phyloP scores from a whole-genome alignment of 2,888 invertebrate genomes.

The Malacosoma neustria region DNA sequence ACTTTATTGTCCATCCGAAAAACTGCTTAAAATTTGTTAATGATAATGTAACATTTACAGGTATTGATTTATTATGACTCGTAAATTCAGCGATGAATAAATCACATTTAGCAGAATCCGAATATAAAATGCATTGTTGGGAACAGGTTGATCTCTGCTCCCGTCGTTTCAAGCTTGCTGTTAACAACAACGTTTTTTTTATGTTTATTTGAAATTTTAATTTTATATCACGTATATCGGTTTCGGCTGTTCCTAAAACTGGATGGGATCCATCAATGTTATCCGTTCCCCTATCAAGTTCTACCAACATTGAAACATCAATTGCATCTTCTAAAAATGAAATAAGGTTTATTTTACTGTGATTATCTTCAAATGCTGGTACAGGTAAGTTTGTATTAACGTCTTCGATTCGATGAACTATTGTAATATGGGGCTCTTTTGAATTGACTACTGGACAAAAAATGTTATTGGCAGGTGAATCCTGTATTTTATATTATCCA shows the following conservation, averaged over 20 bases:
- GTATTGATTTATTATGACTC: too few relatives aligned
- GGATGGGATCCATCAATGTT: conserved; percentile 61
- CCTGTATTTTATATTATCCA: conserved; percentile 51
- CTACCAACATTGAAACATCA: background rate
- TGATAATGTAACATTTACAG: too few relatives aligned
- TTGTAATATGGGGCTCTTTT: conserved; percentile 46
- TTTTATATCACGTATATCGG: conserved; percentile 52
- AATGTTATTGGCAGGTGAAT: conserved; percentile 63
- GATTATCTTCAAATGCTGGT: too few relatives aligned
- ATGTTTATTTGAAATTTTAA: conserved; percentile 63
- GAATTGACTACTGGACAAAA: conserved; percentile 48
- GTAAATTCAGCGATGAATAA: background rate
- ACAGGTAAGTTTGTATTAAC: conserved; percentile 24
- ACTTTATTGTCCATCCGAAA: too few relatives aligned
- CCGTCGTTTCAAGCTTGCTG: conserved; percentile 19
- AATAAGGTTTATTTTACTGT: too few relatives aligned
- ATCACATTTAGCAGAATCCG: conserved; percentile 6
- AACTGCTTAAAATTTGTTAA: too few relatives aligned
- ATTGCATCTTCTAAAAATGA: too few relatives aligned
- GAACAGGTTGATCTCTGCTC: conserved; percentile 37
- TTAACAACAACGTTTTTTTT: conserved; percentile 51
- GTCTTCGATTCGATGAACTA: conserved; percentile 51
- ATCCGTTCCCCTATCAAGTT: conserved; percentile 23
- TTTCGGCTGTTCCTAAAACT: conserved; percentile 55
- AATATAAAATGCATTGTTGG: conserved; percentile 35